These are phyloP conservation scores for Lasioglossum albipes DNA, from an alignment of 1,140 invertebrate genomes.

Conservation along the genomic window DNA sequence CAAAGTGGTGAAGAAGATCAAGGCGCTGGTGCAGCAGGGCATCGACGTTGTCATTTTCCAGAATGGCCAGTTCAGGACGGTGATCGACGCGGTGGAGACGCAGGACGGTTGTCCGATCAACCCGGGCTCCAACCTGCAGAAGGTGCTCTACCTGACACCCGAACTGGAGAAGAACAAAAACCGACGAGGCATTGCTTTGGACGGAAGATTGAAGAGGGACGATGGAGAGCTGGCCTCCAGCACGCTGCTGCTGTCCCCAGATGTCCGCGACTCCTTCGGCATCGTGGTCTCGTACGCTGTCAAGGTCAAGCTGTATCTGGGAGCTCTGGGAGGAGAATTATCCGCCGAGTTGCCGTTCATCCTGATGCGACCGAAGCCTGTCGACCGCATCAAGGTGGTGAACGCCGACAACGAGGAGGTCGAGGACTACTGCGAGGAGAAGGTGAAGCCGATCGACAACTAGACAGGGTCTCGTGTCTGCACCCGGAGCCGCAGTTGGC, in stretches of 20 bases:
- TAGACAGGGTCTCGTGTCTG: conserved; percentile 32
- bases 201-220: conserved; percentile 93
- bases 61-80: conserved; percentile 98
- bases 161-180: conserved; percentile 90
- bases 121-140: conserved; percentile 95
- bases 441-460: conserved; percentile 48
- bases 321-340: conserved; percentile 95
- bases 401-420: conserved; percentile 57
- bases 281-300: conserved; percentile 94
- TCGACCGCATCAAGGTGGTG: conserved; percentile 71
- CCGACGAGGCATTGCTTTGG: conserved; percentile 95
- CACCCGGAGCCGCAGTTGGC: neutral
- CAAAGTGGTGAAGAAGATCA: conserved; percentile 99
- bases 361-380: conserved; percentile 94
- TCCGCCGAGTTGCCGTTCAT: conserved; percentile 98
- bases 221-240: conserved; percentile 97
- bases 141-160: conserved; percentile 93
- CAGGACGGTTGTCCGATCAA: conserved; percentile 97
- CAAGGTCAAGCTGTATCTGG: conserved; percentile 97
- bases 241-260: conserved; percentile 90
- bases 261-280: conserved; percentile 92
- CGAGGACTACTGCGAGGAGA: conserved; percentile 54
- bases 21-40: conserved; percentile 94
- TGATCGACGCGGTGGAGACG: conserved; percentile 95
- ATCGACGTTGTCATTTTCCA: conserved; percentile 99